These are phyloP conservation scores for Phycodurus eques DNA, from an alignment of 2,113 vertebrate species.

Conservation along the genomic window DNA sequence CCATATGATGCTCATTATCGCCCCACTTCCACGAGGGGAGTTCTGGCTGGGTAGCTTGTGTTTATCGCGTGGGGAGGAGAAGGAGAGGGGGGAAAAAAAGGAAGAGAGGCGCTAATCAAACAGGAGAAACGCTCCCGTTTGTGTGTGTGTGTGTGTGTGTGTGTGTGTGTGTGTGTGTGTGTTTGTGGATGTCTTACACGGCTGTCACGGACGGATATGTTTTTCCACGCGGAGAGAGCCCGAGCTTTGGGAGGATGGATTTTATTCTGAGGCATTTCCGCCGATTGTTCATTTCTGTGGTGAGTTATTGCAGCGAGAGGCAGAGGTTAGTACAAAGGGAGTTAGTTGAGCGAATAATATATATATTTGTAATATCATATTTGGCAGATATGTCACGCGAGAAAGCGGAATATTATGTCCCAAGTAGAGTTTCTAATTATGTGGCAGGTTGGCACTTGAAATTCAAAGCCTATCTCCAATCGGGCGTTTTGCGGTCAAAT, in stretches of 20 bases:
- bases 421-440: neutral
- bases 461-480: neutral
- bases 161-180: neutral
- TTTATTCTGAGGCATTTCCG: slow-evolving; percentile 99
- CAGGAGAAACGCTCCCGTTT: slow-evolving; percentile 43
- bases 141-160: neutral
- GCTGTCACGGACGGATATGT: slow-evolving; percentile 77
- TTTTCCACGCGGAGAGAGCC: slow-evolving; percentile 69
- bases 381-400: neutral
- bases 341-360: slow-evolving; percentile 24
- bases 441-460: slow-evolving; percentile 1
- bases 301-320: slow-evolving; percentile 87
- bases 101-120: slow-evolving; percentile 32
- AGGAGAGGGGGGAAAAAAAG: slow-evolving; percentile 15
- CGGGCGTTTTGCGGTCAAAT: neutral
- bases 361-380: neutral
- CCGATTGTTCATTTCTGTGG: slow-evolving; percentile 94
- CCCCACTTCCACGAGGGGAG: slow-evolving; percentile 83
- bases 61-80: slow-evolving; percentile 25
- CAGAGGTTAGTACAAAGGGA: slow-evolving; percentile 85
- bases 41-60: slow-evolving; percentile 74
- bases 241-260: slow-evolving; percentile 86
- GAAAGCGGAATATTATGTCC: neutral
- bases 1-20: slow-evolving; percentile 85
- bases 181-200: slow-evolving; percentile 64